A percentile compares a stretch with the other conserved stretches of the same genome.
Conservation (phyloP, 2,113 vertebrate genomes). For the Forbesichthys papilliferus region DNA sequence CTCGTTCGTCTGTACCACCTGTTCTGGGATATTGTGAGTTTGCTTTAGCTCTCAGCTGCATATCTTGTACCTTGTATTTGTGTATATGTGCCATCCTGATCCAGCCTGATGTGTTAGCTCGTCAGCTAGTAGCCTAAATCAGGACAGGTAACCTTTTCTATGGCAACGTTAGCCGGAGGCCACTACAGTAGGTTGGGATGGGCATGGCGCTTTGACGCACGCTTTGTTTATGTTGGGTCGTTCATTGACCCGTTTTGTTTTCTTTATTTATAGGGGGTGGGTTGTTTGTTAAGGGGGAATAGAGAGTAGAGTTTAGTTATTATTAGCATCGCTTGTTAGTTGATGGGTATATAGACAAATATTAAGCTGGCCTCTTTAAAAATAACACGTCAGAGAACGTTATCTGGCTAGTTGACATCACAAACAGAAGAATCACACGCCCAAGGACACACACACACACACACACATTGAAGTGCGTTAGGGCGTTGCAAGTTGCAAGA, state of each 20-base stretch:
- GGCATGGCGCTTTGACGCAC: not conserved
- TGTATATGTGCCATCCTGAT: not conserved
- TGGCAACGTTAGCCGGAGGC: conserved; percentile 17
- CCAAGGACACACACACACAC: not conserved
- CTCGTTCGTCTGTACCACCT: conserved; percentile 97
- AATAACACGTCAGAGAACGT: too few species aligned
- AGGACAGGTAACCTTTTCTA: conserved; percentile 43
- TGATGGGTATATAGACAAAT: too few species aligned
- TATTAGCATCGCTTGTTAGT: conserved; percentile 12
- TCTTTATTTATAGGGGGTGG: too few species aligned
- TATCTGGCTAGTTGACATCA: too few species aligned
- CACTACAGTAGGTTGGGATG: conserved; percentile 2
- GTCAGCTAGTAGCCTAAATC: conserved; percentile 59
- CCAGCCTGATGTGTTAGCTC: conserved; percentile 29
- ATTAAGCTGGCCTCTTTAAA: too few species aligned
- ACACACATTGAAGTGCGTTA: conserved; percentile 24
- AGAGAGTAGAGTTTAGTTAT: conserved; percentile 2
- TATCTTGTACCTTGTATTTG: not conserved
- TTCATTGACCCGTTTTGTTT: too few species aligned
- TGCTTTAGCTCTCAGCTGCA: conserved; percentile 32
- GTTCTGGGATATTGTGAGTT: conserved; percentile 96
- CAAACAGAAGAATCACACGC: too few species aligned
- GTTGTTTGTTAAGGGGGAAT: too few species aligned
- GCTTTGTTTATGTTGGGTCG: conserved; percentile 8
- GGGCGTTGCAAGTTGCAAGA: conserved; percentile 17